A percentile compares a stretch with the other conserved stretches of the same genome.
phyloP scores from a whole-genome alignment of 2,113 vertebrate genomes.

The Tetrax tetrax region DNA sequence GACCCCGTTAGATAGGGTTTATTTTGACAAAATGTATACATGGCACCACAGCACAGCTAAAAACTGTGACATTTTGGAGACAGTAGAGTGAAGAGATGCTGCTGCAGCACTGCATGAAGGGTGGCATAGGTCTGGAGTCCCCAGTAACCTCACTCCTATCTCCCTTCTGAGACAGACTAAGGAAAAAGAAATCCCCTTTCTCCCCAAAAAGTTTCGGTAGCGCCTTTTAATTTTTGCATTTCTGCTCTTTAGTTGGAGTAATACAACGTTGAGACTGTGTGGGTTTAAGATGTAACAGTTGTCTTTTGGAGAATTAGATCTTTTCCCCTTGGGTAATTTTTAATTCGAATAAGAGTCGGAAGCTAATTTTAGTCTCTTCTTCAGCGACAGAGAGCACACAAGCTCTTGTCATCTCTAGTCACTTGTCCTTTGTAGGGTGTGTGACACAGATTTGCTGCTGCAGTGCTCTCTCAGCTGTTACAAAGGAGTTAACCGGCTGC shows the following conservation, averaged over 20 bases:
- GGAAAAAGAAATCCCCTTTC: background rate
- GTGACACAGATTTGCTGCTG: slow-evolving; percentile 55
- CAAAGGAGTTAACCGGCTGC: slow-evolving; percentile 13
- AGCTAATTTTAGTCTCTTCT: slow-evolving; percentile 57
- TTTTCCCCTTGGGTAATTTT: slow-evolving; percentile 38
- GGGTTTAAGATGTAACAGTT: background rate
- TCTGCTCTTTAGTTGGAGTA: background rate
- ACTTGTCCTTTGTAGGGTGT: slow-evolving; percentile 28
- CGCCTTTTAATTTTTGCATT: background rate
- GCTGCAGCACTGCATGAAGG: background rate
- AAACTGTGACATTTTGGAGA: background rate
- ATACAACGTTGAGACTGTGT: background rate
- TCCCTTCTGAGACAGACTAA: background rate
- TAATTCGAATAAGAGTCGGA: slow-evolving; percentile 8
- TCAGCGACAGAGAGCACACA: background rate
- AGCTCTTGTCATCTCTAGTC: slow-evolving; percentile 8
- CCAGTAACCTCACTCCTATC: rapidly evolving
- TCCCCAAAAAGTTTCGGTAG: background rate
- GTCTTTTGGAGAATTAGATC: slow-evolving; percentile 25
- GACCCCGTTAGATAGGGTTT: background rate
- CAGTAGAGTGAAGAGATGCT: background rate
- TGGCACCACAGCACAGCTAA: background rate
- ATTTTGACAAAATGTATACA: background rate
- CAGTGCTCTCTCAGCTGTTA: background rate
- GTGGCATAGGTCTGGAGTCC: background rate